Conservation (phyloP, 1,140 invertebrate species). For the Drosophila mauritiana region DNA sequence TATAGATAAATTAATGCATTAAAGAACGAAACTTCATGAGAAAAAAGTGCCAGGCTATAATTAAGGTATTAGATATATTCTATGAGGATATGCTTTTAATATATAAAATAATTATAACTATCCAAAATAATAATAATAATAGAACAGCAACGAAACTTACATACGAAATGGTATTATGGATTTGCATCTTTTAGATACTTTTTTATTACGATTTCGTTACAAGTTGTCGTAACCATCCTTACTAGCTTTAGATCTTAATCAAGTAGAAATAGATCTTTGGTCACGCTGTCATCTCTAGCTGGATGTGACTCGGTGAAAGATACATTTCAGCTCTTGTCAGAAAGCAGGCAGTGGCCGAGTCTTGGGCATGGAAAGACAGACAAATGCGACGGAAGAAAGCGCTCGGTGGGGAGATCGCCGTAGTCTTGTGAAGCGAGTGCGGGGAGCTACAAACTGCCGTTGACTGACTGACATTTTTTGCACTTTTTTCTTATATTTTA, state of each 20-base stretch:
- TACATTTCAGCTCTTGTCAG: slow-evolving; percentile 83
- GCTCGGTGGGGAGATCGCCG: slow-evolving; percentile 21
- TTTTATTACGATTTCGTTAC: no score
- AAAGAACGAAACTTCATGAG: neutral
- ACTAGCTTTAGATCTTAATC: neutral
- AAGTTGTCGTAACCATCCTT: no score
- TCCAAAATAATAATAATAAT: no score
- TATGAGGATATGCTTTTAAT: no score
- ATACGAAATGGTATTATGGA: no score
- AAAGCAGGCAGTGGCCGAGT: slow-evolving; percentile 63
- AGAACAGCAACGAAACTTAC: no score
- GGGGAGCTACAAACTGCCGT: slow-evolving; percentile 31
- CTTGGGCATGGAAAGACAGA: slow-evolving; percentile 70
- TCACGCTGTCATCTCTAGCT: slow-evolving; percentile 46
- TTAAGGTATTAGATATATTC: no score
- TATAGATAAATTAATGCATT: slow-evolving; percentile 17
- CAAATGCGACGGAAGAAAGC: slow-evolving; percentile 81
- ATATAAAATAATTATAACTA: no score
- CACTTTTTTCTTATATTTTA: slow-evolving; percentile 31
- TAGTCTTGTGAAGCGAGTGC: slow-evolving; percentile 3
- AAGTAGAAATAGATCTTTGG: neutral
- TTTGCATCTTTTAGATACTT: no score
- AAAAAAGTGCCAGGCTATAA: no score
- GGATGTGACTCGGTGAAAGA: slow-evolving; percentile 64
- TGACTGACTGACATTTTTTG: slow-evolving; percentile 78